Conservation (phyloP, 2,797 vertebrate genomes). For the Rachycentron canadum region DNA sequence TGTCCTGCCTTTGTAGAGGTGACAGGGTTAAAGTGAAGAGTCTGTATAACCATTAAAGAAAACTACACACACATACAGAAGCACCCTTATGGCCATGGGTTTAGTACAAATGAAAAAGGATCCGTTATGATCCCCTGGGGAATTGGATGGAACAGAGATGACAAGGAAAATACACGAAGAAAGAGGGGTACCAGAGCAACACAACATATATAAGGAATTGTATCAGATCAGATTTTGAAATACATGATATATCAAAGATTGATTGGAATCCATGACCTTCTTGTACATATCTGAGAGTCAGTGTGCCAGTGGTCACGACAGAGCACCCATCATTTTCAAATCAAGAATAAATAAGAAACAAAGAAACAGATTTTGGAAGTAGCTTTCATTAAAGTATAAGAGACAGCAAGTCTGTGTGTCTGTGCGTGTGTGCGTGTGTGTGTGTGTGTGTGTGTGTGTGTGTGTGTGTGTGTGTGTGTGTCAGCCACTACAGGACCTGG, state of each 20-base stretch:
- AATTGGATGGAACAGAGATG: conserved; percentile 53
- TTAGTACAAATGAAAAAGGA: conserved; percentile 60
- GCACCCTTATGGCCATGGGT: conserved; percentile 12
- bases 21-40: conserved; percentile 61
- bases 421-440: conserved; percentile 18
- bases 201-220: conserved; percentile 24
- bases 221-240: conserved; percentile 43
- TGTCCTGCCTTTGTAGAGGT: conserved; percentile 50
- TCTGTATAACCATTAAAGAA: conserved; percentile 47
- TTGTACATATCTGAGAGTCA: not conserved
- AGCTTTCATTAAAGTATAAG: conserved; percentile 15
- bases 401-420: conserved; percentile 4
- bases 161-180: conserved; percentile 13
- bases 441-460: conserved; percentile 12
- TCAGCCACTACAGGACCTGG: conserved; percentile 7
- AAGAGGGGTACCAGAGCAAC: conserved; percentile 18
- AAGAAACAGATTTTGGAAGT: not conserved
- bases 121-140: conserved; percentile 54
- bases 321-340: not conserved
- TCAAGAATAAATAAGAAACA: not conserved
- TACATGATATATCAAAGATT: conserved; percentile 13
- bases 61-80: conserved; percentile 17
- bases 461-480: conserved; percentile 21
- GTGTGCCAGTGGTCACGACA: not conserved
- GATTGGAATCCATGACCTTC: conserved; percentile 4